Percentiles rank a stretch among this genome's conserved stretches.
These are phyloP conservation scores for Drosophila percnosoma DNA, from an alignment of 2,888 invertebrate genomes.

Conservation along the genomic window DNA sequence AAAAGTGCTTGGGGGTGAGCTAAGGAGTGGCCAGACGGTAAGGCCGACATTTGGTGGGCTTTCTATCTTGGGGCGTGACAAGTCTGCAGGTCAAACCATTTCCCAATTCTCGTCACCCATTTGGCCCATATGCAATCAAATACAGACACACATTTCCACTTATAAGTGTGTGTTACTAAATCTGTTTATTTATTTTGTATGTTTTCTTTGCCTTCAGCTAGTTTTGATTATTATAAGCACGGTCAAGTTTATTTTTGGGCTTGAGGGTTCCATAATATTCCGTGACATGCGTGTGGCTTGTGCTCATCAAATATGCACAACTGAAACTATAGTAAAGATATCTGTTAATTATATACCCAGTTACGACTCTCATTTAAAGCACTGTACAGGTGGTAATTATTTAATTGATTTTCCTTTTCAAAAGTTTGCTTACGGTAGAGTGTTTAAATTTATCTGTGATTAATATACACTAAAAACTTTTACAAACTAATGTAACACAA, in stretches of 20 bases:
- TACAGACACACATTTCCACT: conserved; percentile 18
- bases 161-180: conserved; percentile 4
- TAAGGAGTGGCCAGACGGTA: conserved; percentile 22
- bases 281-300: conserved; percentile 40
- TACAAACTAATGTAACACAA: background rate
- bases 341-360: conserved; percentile 31
- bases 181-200: conserved; percentile 23
- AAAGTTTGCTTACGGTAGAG: background rate
- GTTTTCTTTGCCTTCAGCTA: conserved; percentile 5
- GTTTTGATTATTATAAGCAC: conserved; percentile 36
- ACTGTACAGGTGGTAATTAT: background rate
- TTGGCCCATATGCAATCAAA: conserved; percentile 19
- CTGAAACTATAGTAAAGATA: conserved; percentile 31
- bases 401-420: conserved; percentile 27
- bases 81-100: conserved; percentile 14
- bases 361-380: background rate
- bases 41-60: conserved; percentile 9
- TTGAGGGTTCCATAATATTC: conserved; percentile 16
- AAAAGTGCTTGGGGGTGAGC: conserved; percentile 25
- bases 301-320: conserved; percentile 39
- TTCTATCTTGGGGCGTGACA: conserved; percentile 38
- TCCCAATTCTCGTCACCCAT: conserved; percentile 1
- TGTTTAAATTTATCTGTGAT: background rate
- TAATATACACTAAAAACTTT: background rate
- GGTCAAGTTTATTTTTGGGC: conserved; percentile 47